These are phyloP conservation scores for Lordiphosa mommai DNA, from an alignment of 1,140 invertebrate genomes.

Conservation along the genomic window DNA sequence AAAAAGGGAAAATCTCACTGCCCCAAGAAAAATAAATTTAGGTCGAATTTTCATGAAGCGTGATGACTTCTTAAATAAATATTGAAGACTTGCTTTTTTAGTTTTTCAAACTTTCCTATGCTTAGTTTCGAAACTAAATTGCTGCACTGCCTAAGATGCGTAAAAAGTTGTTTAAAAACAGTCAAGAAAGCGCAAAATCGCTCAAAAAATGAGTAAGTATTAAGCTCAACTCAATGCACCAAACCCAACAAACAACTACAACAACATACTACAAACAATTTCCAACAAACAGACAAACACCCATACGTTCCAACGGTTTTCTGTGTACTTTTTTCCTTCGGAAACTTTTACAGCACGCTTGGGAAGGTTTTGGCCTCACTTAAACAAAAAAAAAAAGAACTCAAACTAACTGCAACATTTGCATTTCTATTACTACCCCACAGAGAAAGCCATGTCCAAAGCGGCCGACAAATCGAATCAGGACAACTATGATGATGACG, in stretches of 20 bases:
- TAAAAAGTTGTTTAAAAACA: constrained; percentile 36
- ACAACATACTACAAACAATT: constrained; percentile 19
- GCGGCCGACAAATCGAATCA: constrained; percentile 81
- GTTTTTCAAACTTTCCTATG: constrained; percentile 13
- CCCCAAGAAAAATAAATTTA: no score
- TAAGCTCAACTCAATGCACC: constrained; percentile 41
- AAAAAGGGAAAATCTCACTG: no score
- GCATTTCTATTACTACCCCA: constrained; percentile 40
- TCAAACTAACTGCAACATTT: constrained; percentile 27
- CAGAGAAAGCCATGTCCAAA: constrained; percentile 87
- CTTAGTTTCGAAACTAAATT: constrained; percentile 51
- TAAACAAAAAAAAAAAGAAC: constrained; percentile 19
- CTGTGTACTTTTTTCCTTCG: constrained; percentile 38
- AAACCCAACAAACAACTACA: constrained; percentile 10
- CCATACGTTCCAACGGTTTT: constrained; percentile 40
- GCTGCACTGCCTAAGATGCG: constrained; percentile 56
- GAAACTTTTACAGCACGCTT: constrained; percentile 75
- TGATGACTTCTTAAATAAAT: background rate
- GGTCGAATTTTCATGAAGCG: no score
- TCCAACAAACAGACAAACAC: constrained; percentile 17
- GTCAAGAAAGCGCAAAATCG: constrained; percentile 41
- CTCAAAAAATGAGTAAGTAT: constrained; percentile 64
- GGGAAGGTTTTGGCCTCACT: constrained; percentile 53
- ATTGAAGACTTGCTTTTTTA: constrained; percentile 19
- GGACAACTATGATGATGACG: constrained; percentile 74